Evolutionary conservation across 2,797 vertebrate genomes (phyloP), one percentile per base, ranked within the genome.

Genomic region (Pterois miles): DNA sequence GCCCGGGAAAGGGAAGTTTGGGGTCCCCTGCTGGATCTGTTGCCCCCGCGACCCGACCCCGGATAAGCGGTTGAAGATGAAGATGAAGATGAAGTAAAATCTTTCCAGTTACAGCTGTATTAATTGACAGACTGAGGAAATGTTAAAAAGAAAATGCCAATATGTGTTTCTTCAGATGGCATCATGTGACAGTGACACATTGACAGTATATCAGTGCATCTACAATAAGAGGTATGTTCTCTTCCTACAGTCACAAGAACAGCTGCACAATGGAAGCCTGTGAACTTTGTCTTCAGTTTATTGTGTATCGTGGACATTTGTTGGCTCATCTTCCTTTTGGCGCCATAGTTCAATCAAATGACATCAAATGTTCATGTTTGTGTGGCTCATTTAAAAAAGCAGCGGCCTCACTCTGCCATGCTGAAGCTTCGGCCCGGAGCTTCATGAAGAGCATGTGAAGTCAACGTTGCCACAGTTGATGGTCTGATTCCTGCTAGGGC

Each of bases 401-500:
- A 43, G 14, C n/a, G 59, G 9, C 1, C 31, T 40, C 38, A 4
- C 14, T 3, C 29, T 38, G 52, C 53, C 25, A 9, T 0, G 22
- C 4, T 43, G 12, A 65, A 52, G 23, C 0, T 59, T 57, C 11
- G 33, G 9, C 33, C 2, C 3, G 4, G 23, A 63, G 27, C 27
- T 76, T 64, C 46, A 76, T 59, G 40, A 82, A 25, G 12, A 18
- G 58, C 13, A 22, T 29, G 18, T 23, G 22, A 29, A 38, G 11
- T 64, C 48, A 20, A 25, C 56, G 18, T 23, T 13, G 6, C 56
- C 63, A 14, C 27, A 12, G 76, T 34, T 48, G 25, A 62, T 16
- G 62, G 68, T 85, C 79, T 84, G 56, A 73, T 75, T 70, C 70
- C 69, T 6, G 77, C 81, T 68, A 74, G 8, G 83, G 72, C 58